Conservation (phyloP, 2,797 vertebrate genomes). For the Neosilurus mollespiculum region DNA sequence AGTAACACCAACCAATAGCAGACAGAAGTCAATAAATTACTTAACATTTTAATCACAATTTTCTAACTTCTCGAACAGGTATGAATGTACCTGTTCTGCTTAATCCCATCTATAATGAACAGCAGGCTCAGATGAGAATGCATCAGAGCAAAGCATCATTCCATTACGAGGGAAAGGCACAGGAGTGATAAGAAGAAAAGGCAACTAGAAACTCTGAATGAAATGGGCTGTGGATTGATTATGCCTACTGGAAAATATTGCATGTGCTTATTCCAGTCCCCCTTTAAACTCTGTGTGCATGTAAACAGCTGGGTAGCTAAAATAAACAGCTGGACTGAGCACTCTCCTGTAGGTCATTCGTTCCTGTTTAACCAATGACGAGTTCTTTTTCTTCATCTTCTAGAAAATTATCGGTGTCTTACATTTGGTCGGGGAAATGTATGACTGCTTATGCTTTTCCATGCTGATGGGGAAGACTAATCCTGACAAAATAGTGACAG, state of each 20-base stretch:
- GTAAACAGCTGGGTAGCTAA: neutral
- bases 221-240: slow-evolving; percentile 47
- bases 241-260: slow-evolving; percentile 42
- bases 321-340: slow-evolving; percentile 45
- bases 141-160: slow-evolving; percentile 42
- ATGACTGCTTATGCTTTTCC: slow-evolving; percentile 44
- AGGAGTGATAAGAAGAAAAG: slow-evolving; percentile 37
- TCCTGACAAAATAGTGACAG: neutral
- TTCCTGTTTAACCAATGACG: slow-evolving; percentile 21
- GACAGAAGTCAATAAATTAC: slow-evolving; percentile 18
- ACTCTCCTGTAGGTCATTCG: neutral
- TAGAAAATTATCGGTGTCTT: slow-evolving; percentile 48
- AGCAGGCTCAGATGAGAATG: slow-evolving; percentile 48
- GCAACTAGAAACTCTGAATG: slow-evolving; percentile 43
- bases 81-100: neutral
- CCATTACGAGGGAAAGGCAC: slow-evolving; percentile 41
- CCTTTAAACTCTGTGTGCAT: neutral
- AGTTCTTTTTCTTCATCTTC: slow-evolving; percentile 13
- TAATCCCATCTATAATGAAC: slow-evolving; percentile 45
- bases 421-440: too few relatives aligned
- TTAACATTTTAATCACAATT: slow-evolving; percentile 30
- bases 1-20: neutral
- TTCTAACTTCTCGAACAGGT: slow-evolving; percentile 33
- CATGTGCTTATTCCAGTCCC: slow-evolving; percentile 45
- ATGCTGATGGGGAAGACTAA: slow-evolving; percentile 39